These are phyloP conservation scores for Zaprionus camerounensis DNA, from an alignment of 1,140 invertebrate genomes.

Conservation along the genomic window DNA sequence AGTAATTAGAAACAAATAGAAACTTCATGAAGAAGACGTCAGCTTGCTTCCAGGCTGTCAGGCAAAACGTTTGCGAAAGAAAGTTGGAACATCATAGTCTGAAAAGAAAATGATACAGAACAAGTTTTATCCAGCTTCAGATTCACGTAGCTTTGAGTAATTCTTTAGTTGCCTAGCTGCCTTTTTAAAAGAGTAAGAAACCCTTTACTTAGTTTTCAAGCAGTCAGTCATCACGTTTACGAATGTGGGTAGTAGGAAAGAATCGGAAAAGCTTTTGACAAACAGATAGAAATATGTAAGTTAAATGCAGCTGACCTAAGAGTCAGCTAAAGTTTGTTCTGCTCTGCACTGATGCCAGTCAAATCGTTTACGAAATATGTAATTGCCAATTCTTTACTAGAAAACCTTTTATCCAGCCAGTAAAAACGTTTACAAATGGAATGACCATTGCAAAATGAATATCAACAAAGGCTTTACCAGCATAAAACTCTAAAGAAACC, in stretches of 20 bases:
- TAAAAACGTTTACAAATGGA: slow-evolving; percentile 5
- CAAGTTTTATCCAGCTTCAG: too few species aligned
- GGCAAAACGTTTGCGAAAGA: slow-evolving; percentile 18
- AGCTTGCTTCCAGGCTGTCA: not conserved
- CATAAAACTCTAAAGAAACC: not conserved
- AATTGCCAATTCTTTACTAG: not conserved
- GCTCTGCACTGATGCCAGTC: not conserved
- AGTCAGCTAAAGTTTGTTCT: not conserved
- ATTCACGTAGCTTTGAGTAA: too few species aligned
- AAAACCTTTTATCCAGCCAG: not conserved
- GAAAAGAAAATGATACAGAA: too few species aligned
- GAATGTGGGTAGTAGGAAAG: too few species aligned
- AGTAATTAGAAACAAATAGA: not conserved
- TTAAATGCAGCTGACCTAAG: too few species aligned
- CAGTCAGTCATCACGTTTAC: too few species aligned
- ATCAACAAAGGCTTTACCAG: not conserved
- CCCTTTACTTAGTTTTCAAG: not conserved
- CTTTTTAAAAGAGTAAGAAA: too few species aligned
- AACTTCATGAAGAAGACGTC: not conserved
- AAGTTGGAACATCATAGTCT: too few species aligned
- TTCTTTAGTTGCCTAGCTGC: too few species aligned
- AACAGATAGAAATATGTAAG: too few species aligned
- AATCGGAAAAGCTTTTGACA: too few species aligned
- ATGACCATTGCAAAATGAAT: not conserved
- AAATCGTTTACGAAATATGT: slow-evolving; percentile 13